phyloP scores from a whole-genome alignment of 2,888 invertebrate species.

The Mesopsocus fuscifrons region DNA sequence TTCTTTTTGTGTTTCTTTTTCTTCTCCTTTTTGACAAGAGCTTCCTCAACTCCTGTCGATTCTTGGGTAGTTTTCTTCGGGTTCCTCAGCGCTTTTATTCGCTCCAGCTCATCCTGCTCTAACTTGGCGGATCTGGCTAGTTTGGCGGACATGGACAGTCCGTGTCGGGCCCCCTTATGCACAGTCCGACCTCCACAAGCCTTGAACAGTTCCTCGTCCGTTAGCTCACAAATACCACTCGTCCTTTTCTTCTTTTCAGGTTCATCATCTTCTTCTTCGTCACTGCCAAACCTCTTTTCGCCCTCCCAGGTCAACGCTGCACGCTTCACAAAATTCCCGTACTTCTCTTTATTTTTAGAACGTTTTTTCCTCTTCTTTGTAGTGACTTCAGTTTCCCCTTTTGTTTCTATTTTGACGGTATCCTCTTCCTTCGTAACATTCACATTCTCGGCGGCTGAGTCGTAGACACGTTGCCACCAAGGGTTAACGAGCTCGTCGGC shows the following conservation, averaged over 20 bases:
- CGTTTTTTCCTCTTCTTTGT: conserved; percentile 1
- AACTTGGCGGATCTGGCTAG: not conserved
- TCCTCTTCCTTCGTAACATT: not conserved
- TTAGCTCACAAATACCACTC: conserved; percentile 8
- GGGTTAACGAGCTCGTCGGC: not conserved
- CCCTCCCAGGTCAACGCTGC: not conserved
- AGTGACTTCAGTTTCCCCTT: not conserved
- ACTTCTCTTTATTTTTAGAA: not conserved
- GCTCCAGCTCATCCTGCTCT: too few relatives aligned
- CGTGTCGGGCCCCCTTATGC: conserved; percentile 7
- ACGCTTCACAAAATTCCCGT: not conserved
- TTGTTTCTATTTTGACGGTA: not conserved
- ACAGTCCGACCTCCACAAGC: conserved; percentile 5
- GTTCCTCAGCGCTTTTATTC: too few relatives aligned
- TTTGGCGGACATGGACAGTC: conserved; percentile 3
- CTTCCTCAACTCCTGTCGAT: too few relatives aligned
- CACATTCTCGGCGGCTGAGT: conserved; percentile 1
- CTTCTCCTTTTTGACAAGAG: too few relatives aligned
- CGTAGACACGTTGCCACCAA: conserved; percentile 6
- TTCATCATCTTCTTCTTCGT: not conserved
- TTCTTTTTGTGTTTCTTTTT: too few relatives aligned
- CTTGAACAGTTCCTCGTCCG: conserved; percentile 2
- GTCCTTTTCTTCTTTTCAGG: not conserved
- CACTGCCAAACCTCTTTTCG: not conserved
- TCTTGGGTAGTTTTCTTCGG: too few relatives aligned